Base-by-base conservation (phyloP, 2,888 invertebrate species). In the Serrognathus titanus region DNA sequence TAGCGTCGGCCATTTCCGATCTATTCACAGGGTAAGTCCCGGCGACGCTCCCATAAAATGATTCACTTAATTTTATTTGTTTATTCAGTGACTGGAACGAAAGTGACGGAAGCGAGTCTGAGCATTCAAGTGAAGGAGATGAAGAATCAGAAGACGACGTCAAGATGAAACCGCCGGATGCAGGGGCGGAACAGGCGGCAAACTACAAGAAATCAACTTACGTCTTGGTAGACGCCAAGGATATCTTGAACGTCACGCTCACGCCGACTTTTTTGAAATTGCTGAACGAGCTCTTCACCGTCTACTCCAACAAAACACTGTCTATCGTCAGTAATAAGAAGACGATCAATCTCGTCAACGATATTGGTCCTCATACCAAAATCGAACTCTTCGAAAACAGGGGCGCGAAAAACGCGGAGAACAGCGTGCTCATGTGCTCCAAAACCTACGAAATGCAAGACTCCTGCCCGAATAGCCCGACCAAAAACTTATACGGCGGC, bases 1-100 rank as follows among this genome's bases (percentile, higher is more conserved):
- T 90, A 45, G 83, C 87, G 0, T 83, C 83, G 49, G 88, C 88
- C n/a, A 86, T 89, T 60, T 85, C 86, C 11, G 88, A 89, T 78
- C 76, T 92, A 57, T 90, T 92, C 75, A 89, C 89, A 53, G 88
- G 85, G 86, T 86, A 77, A 79, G 65, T 52, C 46, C 51, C 40
- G 7, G 65, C 51, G 48, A 51, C 38, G 8, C 37, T 45, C 12
- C 24, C 35, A 12, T 35, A 13, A 41, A 39, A 58, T 40, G 31
- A 35, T 39, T 39, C 10, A 11, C 11, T 41, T 35, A 55, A 45
- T 39, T 41, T 46, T 16, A n/a, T 16, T 58, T 40, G n/a, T n/a
- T n/a, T n/a, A n/a, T 70, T 38, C 47, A 75, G 75, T 63, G 78
- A 78, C 60, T 78, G 77, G 77, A 78, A 78, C 55, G 78, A 78